Evolutionary conservation across 2,888 invertebrate genomes (phyloP).

Genomic region (Alloplasta piceator): DNA sequence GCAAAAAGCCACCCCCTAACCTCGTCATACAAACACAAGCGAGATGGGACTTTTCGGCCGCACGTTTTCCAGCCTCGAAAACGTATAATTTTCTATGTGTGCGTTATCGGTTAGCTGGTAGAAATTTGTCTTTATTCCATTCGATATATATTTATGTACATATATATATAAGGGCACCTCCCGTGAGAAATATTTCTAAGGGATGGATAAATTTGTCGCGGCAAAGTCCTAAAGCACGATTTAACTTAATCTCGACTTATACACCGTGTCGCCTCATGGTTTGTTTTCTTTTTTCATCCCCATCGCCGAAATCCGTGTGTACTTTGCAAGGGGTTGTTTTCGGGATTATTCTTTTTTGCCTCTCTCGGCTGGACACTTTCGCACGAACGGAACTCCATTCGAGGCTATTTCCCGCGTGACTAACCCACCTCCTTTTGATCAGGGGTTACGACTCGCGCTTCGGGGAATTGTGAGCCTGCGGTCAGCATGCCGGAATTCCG

Average conservation of each 20-base stretch:
- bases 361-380: slow-evolving; percentile 33
- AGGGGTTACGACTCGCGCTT: slow-evolving; percentile 77
- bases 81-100: slow-evolving; percentile 12
- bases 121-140: slow-evolving; percentile 25
- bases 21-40: not conserved
- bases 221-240: slow-evolving; percentile 78
- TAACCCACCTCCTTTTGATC: slow-evolving; percentile 69
- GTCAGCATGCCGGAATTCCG: slow-evolving; percentile 65
- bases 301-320: slow-evolving; percentile 14
- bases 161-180: not conserved
- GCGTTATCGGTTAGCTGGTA: slow-evolving; percentile 11
- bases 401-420: slow-evolving; percentile 68
- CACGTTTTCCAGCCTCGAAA: not conserved
- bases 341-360: slow-evolving; percentile 13
- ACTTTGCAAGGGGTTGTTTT: slow-evolving; percentile 29
- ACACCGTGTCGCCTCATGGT: slow-evolving; percentile 60
- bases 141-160: not conserved
- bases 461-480: slow-evolving; percentile 66
- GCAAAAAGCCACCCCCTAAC: not conserved
- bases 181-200: slow-evolving; percentile 35
- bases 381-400: slow-evolving; percentile 25
- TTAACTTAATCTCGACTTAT: slow-evolving; percentile 81
- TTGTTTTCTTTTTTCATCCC: slow-evolving; percentile 45
- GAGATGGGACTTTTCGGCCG: not conserved
- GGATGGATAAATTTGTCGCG: slow-evolving; percentile 41